These are phyloP conservation scores for Cryptocheilus praepositus DNA, from an alignment of 2,888 invertebrate genomes.

Conservation along the genomic window DNA sequence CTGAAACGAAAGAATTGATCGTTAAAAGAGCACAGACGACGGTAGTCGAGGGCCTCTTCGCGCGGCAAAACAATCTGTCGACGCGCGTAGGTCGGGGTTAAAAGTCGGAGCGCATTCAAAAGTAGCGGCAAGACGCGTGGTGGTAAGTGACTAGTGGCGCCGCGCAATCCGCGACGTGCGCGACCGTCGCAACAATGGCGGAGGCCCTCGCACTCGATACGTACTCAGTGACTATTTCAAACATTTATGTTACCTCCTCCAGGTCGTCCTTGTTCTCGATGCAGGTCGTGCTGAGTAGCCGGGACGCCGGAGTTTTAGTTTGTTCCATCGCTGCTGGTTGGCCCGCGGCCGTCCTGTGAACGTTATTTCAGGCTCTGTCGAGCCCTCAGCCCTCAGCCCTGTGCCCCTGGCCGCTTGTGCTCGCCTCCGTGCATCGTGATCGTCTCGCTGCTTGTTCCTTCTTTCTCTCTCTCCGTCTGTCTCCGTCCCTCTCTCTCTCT, in stretches of 20 bases:
- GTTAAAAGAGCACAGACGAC: constrained; percentile 9
- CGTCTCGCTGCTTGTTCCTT: constrained; percentile 53
- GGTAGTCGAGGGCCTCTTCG: too few relatives aligned
- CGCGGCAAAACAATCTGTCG: neutral
- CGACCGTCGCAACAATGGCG: constrained; percentile 76
- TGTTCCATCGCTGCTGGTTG: constrained; percentile 72
- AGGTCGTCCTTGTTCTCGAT: constrained; percentile 93
- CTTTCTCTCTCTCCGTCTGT: constrained; percentile 40
- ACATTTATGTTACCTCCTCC: constrained; percentile 85
- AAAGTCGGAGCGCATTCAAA: constrained; percentile 47
- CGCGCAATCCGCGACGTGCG: constrained; percentile 76
- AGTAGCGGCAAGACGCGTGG: constrained; percentile 57
- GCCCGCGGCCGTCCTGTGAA: constrained; percentile 53
- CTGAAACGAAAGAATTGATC: constrained; percentile 76
- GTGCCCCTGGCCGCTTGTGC: constrained; percentile 71
- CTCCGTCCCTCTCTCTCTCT: constrained; percentile 21
- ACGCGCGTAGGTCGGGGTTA: neutral
- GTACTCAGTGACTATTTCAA: constrained; percentile 69
- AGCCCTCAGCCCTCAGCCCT: constrained; percentile 72
- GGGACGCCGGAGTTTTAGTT: constrained; percentile 77
- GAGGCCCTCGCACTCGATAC: constrained; percentile 68
- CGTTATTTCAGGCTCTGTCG: constrained; percentile 65
- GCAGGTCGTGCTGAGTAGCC: constrained; percentile 87
- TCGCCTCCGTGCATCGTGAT: constrained; percentile 70
- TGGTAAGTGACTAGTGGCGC: constrained; percentile 48